Conservation (phyloP, 1,140 invertebrate species). For the Platyura marginata region DNA sequence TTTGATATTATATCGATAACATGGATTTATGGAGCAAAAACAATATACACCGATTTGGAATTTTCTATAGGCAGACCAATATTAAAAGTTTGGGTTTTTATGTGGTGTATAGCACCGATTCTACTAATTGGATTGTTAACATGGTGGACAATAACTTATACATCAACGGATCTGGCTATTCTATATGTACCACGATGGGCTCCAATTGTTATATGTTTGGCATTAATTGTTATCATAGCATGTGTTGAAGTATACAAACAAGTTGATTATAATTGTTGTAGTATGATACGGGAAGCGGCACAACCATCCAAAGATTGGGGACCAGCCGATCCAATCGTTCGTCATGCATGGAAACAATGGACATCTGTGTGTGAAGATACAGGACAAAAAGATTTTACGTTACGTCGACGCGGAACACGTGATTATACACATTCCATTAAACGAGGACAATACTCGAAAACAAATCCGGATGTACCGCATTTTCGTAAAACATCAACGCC, state of each 20-base stretch:
- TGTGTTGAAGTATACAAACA: conserved; percentile 21
- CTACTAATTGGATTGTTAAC: conserved; percentile 17
- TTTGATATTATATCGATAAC: conserved; percentile 21
- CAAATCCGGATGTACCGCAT: conserved; percentile 7
- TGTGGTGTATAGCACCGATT: conserved; percentile 20
- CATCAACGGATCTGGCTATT: conserved; percentile 15
- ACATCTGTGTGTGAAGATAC: conserved; percentile 23
- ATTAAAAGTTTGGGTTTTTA: conserved; percentile 17
- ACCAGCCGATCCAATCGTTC: conserved; percentile 19
- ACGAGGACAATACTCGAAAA: conserved; percentile 9
- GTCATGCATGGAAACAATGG: conserved; percentile 25
- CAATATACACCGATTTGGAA: conserved; percentile 23
- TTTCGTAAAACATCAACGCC: conserved; percentile 22
- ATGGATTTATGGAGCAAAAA: conserved; percentile 24
- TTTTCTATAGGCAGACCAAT: conserved; percentile 23
- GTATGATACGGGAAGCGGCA: conserved; percentile 23
- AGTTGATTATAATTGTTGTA: conserved; percentile 24
- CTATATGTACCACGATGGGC: conserved; percentile 20
- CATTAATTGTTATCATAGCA: conserved; percentile 11
- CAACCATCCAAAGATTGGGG: conserved; percentile 25
- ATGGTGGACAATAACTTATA: conserved; percentile 23
- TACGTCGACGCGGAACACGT: conserved; percentile 33
- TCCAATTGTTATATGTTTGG: conserved; percentile 17
- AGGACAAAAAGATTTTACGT: conserved; percentile 33
- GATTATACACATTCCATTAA: conserved; percentile 39